Conservation (phyloP, 2,113 vertebrate species). For the Plecotus auritus region DNA sequence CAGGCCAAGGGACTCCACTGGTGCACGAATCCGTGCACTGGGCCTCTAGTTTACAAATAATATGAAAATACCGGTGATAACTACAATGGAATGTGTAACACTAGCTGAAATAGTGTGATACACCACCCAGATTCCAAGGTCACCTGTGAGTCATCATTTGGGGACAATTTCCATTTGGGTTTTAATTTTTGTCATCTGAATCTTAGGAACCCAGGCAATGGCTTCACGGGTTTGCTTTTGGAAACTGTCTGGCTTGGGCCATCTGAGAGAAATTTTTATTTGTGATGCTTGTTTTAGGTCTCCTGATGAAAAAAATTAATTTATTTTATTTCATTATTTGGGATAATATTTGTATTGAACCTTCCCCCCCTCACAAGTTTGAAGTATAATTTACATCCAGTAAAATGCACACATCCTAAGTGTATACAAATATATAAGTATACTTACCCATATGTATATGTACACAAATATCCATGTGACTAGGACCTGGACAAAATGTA, state of each 20-base stretch:
- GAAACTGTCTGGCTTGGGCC: background rate
- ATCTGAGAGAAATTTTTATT: background rate
- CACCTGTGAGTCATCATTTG: background rate
- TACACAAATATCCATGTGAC: background rate
- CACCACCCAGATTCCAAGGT: background rate
- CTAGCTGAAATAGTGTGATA: background rate
- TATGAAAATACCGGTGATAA: background rate
- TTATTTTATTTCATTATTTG: constrained; percentile 11
- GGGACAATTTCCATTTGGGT: background rate
- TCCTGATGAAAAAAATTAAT: background rate
- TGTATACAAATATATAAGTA: background rate
- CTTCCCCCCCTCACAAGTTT: background rate
- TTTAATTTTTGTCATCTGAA: background rate
- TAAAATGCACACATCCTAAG: background rate
- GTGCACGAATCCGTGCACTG: too few relatives aligned
- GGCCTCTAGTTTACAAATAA: background rate
- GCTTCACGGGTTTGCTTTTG: background rate
- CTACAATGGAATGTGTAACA: background rate
- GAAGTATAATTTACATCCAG: background rate
- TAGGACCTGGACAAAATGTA: background rate
- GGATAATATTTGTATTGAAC: background rate
- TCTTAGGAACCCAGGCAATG: background rate
- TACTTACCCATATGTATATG: background rate
- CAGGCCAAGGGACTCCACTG: too few relatives aligned
- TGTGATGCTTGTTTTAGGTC: background rate